Evolutionary conservation across 1,140 invertebrate genomes (phyloP).

Genomic region (Papilio xuthus): DNA sequence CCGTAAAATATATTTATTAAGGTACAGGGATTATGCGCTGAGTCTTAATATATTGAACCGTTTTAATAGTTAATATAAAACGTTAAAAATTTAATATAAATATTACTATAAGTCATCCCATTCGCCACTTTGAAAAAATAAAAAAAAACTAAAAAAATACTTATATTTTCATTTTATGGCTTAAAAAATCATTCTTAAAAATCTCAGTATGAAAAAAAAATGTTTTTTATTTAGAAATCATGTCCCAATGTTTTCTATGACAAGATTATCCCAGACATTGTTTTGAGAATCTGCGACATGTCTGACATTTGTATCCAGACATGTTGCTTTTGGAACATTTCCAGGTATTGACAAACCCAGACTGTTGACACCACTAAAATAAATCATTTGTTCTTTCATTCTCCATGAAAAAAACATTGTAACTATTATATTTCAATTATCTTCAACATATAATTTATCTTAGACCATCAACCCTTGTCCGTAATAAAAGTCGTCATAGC

Average conservation of each 20-base stretch:
- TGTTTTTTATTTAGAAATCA: not conserved
- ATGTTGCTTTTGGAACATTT: not conserved
- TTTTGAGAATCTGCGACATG: not conserved
- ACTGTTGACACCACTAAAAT: constrained; percentile 14
- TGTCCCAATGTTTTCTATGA: not conserved
- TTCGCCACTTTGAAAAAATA: too few species aligned
- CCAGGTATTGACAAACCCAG: constrained; percentile 6
- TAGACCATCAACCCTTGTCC: too few species aligned
- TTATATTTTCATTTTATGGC: too few species aligned
- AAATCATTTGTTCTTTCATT: constrained; percentile 1
- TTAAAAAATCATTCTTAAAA: too few species aligned
- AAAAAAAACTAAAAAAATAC: too few species aligned
- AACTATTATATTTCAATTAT: too few species aligned
- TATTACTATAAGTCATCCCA: too few species aligned
- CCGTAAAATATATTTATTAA: constrained; percentile 1
- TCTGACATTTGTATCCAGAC: constrained; percentile 15
- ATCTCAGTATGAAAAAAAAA: not conserved
- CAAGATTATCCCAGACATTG: constrained; percentile 4
- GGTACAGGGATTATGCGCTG: not conserved
- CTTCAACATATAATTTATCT: too few species aligned
- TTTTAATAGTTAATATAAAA: not conserved
- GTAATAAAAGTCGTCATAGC: too few species aligned
- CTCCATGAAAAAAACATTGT: not conserved
- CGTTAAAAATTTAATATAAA: too few species aligned
- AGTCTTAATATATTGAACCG: not conserved